A percentile compares a stretch with the other conserved stretches of the same genome.
phyloP scores from a whole-genome alignment of 2,888 invertebrate genomes.

The Melieria picta region DNA sequence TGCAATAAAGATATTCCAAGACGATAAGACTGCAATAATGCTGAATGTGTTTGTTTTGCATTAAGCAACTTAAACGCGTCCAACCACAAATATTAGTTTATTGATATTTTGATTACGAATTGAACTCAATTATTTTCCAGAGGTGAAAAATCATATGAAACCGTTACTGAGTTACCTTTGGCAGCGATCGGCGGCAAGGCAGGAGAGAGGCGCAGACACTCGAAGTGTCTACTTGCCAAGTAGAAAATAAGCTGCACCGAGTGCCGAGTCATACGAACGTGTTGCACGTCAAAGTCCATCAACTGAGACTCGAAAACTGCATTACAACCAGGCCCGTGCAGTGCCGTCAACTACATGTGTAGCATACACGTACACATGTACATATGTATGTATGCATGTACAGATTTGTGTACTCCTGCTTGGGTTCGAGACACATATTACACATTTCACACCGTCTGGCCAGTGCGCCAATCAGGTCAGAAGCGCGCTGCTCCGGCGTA shows the following conservation, averaged over 20 bases:
- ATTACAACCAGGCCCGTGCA: no score
- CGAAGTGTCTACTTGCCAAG: no score
- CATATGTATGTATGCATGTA: constrained; percentile 1
- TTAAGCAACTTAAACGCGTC: constrained; percentile 20
- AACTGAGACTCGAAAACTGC: no score
- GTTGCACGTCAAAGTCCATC: no score
- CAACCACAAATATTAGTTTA: constrained; percentile 23
- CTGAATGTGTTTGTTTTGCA: constrained; percentile 29
- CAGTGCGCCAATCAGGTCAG: constrained; percentile 21
- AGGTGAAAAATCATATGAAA: no score
- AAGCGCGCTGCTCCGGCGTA: constrained; percentile 5
- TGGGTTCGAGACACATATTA: constrained; percentile 15
- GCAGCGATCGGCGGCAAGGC: no score
- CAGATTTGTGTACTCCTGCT: constrained; percentile 2
- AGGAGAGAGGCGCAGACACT: no score
- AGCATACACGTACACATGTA: constrained; percentile 20
- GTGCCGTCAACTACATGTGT: no score
- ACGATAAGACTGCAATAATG: constrained; percentile 35
- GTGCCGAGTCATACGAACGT: no score
- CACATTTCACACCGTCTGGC: constrained; percentile 29
- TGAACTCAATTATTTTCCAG: not conserved
- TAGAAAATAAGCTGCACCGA: no score
- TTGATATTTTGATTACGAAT: constrained; percentile 34
- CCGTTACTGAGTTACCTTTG: no score
- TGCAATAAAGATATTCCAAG: constrained; percentile 35